Base-by-base conservation (phyloP, 23 tunicate species). In the Clavelina lepadiformis region DNA sequence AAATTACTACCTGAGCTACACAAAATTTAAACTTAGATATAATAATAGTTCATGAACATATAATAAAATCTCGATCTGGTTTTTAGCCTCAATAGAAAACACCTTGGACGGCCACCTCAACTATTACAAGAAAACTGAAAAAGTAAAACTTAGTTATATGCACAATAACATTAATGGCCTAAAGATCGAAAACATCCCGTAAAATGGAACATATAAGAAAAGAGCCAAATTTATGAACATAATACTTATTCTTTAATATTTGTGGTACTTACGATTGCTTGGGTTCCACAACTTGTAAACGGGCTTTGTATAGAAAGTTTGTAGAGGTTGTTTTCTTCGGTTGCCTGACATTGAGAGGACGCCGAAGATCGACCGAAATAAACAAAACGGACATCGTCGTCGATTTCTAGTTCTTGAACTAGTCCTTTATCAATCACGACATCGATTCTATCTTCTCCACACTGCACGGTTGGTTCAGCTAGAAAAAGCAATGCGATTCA, bases 361-460 rank as follows among this genome's bases (percentile, higher is more conserved):
- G 85, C 94, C 25, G 88, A 33, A 5, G 99, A 85, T 41, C 69
- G 46, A 35, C 99, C 99, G 49, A 93, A 93, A 51, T 80, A 93
- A 23, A 93, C 99, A 38, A 64, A 85, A 49, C 75, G 65, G 35
- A 50, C 85, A 26, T 85, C 99, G 63, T 88, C 93, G 28, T 75
- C 94, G 19, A 93, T 74, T 41, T 68, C 86, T 1, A 93, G 83
- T 46, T 93, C 99, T 46, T 72, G 78, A 21, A 85, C 94, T 23
- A 93, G 45, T 18, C 99, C 99, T 74, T 81, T 85, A 72, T 93
- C 99, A 45, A 93, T 93, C 31, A 75, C 87, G 32, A 93, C 93
- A 20, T 83, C 85, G 3, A 93, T 93, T 51, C 75, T 54, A 29
- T 71, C 61, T 56, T 85, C 82, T n/a, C 94, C 99, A 38, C 99